Percentiles rank a stretch among this genome's conserved stretches.
Evolutionary conservation across 2,888 invertebrate species (phyloP).

Genomic region (Nipponacmea schrenckii): DNA sequence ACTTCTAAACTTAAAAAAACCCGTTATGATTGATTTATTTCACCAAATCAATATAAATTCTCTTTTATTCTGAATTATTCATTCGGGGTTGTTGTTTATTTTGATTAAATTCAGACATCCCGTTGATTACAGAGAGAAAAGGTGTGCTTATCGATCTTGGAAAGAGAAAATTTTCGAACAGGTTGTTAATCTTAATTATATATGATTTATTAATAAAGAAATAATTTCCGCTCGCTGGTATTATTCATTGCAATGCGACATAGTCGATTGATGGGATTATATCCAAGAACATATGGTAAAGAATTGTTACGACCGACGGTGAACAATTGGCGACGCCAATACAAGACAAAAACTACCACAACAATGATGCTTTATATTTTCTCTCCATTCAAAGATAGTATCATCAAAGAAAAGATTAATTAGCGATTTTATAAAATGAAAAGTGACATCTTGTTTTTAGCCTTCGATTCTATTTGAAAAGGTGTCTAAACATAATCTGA

Average conservation of each 20-base stretch:
- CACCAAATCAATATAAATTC: not conserved
- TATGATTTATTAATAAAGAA: slow-evolving; percentile 6
- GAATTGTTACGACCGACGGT: too few species aligned
- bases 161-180: not conserved
- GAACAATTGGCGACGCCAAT: too few species aligned
- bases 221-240: not conserved
- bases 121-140: not conserved
- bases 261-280: not conserved
- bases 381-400: too few species aligned
- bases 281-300: not conserved
- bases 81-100: not conserved
- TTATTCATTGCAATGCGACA: not conserved
- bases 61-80: not conserved
- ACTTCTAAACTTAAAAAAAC: too few species aligned
- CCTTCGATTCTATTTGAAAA: too few species aligned
- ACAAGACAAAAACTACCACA: too few species aligned
- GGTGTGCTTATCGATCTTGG: not conserved
- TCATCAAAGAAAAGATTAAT: not conserved
- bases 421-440: not conserved
- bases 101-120: not conserved
- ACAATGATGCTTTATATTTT: too few species aligned
- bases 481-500: too few species aligned
- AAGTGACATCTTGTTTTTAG: too few species aligned
- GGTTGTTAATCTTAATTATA: slow-evolving; percentile 3
- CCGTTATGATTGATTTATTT: not conserved